Base-by-base conservation (phyloP, 2,888 invertebrate species). In the Drosophila demipolita region DNA sequence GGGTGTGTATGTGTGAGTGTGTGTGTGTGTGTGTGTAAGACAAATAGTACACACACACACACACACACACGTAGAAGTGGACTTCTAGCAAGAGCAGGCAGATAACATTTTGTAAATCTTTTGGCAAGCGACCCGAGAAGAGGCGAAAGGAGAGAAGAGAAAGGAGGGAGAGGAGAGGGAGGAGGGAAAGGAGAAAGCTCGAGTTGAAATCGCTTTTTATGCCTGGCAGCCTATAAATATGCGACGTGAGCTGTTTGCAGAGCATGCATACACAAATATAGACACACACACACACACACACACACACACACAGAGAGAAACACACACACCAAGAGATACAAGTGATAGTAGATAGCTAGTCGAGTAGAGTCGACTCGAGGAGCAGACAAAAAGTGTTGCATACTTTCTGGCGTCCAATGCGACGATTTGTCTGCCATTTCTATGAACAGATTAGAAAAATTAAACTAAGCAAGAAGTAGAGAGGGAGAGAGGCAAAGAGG, bases 141-240 rank as follows among this genome's bases (percentile, higher is more conserved):
- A 70, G 83, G 29, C 29, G 29, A 29, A 29, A 29, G 29, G 29
- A 5, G 29, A 29, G 6, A 29, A 29, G 29, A 29, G 29, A 29
- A 29, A 29, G 29, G 6, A 6, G 29, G 4, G 29, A 6, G 29
- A 29, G 29, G 29, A 29, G 29, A 29, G 29, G 29, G 26, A 26
- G 26, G 26, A 29, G 29, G 0, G 60, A 60, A 64, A 72, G 57
- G 66, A 72, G 78, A 45, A 26, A 45, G 23, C 82, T 73, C 53
- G 55, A 85, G 81, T 73, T 87, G 81, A 78, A 84, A 89, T 87
- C 89, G 89, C 87, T 87, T 89, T 87, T 89, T 88, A 87, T 84
- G 90, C 88, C 83, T 86, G 83, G 74, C 88, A 89, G 88, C 90
- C 88, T 89, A 88, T 88, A 88, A 88, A 89, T 89, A 88, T 87